These are phyloP conservation scores for Oxyruncus cristatus DNA, from an alignment of 2,113 vertebrate genomes.

Conservation along the genomic window DNA sequence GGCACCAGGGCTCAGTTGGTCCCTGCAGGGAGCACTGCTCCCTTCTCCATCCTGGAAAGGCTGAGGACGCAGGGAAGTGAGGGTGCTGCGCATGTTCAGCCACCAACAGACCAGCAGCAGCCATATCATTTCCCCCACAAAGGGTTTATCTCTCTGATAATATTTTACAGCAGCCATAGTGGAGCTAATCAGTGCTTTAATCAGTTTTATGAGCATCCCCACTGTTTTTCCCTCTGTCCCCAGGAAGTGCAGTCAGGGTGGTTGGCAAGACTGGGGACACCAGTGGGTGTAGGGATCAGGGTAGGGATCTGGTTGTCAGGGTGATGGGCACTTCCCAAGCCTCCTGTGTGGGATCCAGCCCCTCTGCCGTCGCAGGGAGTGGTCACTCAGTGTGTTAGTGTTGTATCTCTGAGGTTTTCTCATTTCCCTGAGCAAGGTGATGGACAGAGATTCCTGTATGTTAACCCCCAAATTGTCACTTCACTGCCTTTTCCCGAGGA, in stretches of 20 bases:
- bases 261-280: not conserved
- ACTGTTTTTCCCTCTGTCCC: not conserved
- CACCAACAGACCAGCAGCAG: fast-evolving
- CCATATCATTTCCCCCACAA: not conserved
- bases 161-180: not conserved
- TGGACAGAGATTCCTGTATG: not conserved
- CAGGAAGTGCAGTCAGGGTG: not conserved
- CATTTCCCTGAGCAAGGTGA: not conserved
- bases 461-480: not conserved
- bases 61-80: fast-evolving
- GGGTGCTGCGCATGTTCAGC: not conserved
- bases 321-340: fast-evolving
- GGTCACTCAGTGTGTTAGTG: fast-evolving
- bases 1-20: not conserved
- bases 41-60: fast-evolving
- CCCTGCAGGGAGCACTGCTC: not conserved
- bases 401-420: not conserved
- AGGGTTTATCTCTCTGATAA: not conserved
- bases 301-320: not conserved
- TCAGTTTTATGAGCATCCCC: not conserved
- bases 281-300: not conserved
- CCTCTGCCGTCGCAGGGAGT: not conserved
- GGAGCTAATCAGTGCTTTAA: not conserved
- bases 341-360: not conserved
- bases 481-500: not conserved